Evolutionary conservation across 2,888 invertebrate species (phyloP), one percentile per base, ranked within the genome.

Genomic region (Drosophila hamatofila): DNA sequence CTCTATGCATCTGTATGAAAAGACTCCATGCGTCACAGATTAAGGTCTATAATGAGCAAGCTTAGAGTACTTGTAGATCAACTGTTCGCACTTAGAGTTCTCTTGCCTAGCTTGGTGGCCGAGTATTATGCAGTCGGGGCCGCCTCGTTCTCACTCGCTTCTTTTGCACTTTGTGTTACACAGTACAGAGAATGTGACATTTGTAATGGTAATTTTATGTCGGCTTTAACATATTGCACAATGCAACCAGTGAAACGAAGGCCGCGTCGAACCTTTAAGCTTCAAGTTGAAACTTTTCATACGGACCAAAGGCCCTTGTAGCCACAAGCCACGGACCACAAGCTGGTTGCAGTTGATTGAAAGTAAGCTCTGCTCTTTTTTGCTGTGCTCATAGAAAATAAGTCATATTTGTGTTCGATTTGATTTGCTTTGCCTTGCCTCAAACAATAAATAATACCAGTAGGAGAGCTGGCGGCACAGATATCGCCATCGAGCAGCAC

Each of bases 161-260:
- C 51, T 33, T 8, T 33, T n/a, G 83, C 70, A 73, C 66, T 68
- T 72, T 77, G 83, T 80, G 69, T 2, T 65, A 74, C 81, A 67
- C 39, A 35, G 37, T 33, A 21, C 21, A n/a, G 23, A 52, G 52
- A 61, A 69, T 75, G 72, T 69, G 78, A 62, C 79, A 81, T 75
- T 78, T 64, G 72, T 60, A 82, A 79, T 79, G 82, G 66, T 65
- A 68, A 30, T 54, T 60, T 37, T 55, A 56, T 49, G 48, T 37
- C n/a, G 57, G 39, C 57, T 39, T 56, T 58, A 44, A 57, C 46
- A 56, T 59, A 62, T 62, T 42, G 35, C 48, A 60, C 54, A 64
- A 54, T 25, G 72, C 55, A 58, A 77, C 35, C 37, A 49, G 14
- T 27, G n/a, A 48, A 71, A n/a, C 51, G 61, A 75, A 75, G 78